Percentiles rank a stretch among this genome's conserved stretches.
Conservation (phyloP, 1,140 invertebrate genomes). For the Drosophila burlai region DNA sequence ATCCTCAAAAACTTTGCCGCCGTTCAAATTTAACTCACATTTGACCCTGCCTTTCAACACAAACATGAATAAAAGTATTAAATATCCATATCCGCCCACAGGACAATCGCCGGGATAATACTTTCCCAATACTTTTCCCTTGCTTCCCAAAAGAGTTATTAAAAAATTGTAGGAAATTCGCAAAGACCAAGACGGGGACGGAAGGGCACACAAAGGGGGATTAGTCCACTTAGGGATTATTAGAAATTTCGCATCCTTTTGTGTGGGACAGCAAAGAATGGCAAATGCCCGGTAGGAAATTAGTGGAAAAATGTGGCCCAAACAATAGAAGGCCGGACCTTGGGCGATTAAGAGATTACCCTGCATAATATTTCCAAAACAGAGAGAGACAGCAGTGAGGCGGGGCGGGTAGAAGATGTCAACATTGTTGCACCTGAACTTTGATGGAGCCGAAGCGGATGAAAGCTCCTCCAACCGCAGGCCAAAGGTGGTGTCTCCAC, state of each 20-base stretch:
- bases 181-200: slow-evolving; percentile 22
- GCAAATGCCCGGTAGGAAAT: slow-evolving; percentile 59
- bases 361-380: slow-evolving; percentile 81
- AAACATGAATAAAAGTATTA: slow-evolving; percentile 68
- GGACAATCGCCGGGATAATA: slow-evolving; percentile 68
- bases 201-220: slow-evolving; percentile 67
- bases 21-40: slow-evolving; percentile 65
- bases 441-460: slow-evolving; percentile 72
- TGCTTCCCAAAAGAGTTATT: slow-evolving; percentile 71
- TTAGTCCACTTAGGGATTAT: slow-evolving; percentile 81
- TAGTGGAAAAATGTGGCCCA: slow-evolving; percentile 65
- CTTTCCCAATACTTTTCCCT: slow-evolving; percentile 38
- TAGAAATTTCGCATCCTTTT: slow-evolving; percentile 62
- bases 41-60: slow-evolving; percentile 52
- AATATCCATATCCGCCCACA: slow-evolving; percentile 80
- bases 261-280: slow-evolving; percentile 15
- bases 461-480: slow-evolving; percentile 46
- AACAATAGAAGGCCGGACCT: slow-evolving; percentile 33
- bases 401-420: slow-evolving; percentile 38
- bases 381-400: slow-evolving; percentile 16
- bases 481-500: slow-evolving; percentile 12
- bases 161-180: slow-evolving; percentile 47
- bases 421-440: slow-evolving; percentile 75
- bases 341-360: slow-evolving; percentile 77
- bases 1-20: slow-evolving; percentile 50